Percentiles rank a stretch among this genome's conserved stretches.
phyloP scores from a whole-genome alignment of 2,113 vertebrate species.

The Falcunculus frontatus region DNA sequence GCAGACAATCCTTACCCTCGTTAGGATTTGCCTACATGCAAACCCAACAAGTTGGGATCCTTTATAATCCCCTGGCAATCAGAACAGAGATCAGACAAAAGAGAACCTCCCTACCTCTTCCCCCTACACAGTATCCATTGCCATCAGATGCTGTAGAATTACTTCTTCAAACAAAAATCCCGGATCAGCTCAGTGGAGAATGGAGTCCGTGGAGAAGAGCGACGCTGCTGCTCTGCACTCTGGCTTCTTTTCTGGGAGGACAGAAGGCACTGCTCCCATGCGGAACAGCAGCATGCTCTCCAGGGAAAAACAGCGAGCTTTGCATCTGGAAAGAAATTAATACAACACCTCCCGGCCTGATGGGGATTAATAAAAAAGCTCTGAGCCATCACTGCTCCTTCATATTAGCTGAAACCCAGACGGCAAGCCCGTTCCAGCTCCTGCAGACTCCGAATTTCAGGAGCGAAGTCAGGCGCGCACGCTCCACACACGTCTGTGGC shows the following conservation, averaged over 20 bases:
- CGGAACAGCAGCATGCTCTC: background rate
- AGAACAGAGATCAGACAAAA: background rate
- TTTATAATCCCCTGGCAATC: background rate
- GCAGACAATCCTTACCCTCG: background rate
- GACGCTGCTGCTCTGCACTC: background rate
- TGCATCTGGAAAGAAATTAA: background rate
- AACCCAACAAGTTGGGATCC: background rate
- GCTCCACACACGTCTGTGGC: background rate
- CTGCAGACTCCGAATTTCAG: background rate
- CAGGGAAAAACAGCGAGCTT: background rate
- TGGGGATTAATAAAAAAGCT: background rate
- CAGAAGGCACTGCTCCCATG: background rate
- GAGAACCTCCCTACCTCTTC: slow-evolving; percentile 31
- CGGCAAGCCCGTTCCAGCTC: background rate
- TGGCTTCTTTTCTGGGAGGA: background rate
- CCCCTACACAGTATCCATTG: background rate
- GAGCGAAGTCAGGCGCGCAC: background rate
- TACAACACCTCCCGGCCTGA: background rate
- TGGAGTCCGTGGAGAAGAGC: background rate
- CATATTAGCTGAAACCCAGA: background rate
- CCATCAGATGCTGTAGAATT: background rate
- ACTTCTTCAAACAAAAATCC: background rate
- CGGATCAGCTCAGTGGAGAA: background rate
- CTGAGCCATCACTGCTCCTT: background rate
- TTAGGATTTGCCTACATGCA: background rate